A percentile compares a stretch with the other conserved stretches of the same genome.
Conservation (phyloP, 2,797 vertebrate genomes). For the Lacerta viridis region DNA sequence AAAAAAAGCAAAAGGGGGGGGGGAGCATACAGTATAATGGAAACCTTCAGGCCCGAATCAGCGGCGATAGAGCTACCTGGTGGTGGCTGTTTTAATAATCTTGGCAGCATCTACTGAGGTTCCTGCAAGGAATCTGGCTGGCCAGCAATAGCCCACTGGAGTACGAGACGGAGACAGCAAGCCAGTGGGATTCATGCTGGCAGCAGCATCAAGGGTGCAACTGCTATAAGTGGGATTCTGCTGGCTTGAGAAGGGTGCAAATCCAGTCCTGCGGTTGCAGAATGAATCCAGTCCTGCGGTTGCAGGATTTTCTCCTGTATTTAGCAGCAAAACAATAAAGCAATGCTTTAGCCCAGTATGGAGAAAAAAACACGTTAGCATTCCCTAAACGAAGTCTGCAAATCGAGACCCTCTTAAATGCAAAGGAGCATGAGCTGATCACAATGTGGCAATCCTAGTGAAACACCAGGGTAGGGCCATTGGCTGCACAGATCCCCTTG, state of each 20-base stretch:
- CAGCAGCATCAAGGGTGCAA: neutral
- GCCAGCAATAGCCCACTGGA: neutral
- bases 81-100: neutral
- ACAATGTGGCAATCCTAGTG: neutral
- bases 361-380: neutral
- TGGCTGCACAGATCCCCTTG: no score
- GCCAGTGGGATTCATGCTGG: neutral
- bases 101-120: neutral
- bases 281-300: no score
- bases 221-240: no score
- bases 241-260: no score
- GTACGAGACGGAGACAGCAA: no score
- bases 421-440: neutral
- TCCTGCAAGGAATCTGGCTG: neutral
- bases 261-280: neutral
- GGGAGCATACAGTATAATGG: rapidly evolving
- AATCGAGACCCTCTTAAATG: neutral
- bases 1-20: neutral
- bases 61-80: no score
- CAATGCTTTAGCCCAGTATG: no score
- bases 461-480: no score
- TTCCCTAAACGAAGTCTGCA: neutral
- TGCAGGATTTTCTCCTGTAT: no score
- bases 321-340: neutral
- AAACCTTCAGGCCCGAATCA: neutral